Evolutionary conservation across 2,797 vertebrate genomes (phyloP), one percentile per base, ranked within the genome.

Genomic region (Acanthurus lineatus): DNA sequence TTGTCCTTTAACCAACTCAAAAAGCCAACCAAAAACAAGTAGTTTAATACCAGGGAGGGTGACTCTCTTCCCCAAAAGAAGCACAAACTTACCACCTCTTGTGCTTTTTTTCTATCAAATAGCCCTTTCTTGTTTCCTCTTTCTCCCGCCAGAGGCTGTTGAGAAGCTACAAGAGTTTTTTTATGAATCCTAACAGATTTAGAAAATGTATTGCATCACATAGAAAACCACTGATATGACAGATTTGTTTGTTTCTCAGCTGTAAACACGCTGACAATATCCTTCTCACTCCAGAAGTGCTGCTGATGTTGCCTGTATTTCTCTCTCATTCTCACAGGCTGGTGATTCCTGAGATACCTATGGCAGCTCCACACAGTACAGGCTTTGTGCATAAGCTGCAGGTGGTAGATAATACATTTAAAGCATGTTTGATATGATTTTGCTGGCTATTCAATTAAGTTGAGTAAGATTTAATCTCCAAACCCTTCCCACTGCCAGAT

Each of bases 401-500:
- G 61, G 49, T 69, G 57, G 45, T 45, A 52, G 65, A 57, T 78
- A 78, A 77, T 86, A 79, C 35, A 81, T 83, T 60, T 69, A 42
- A 72, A 74, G 52, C 47, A 49, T 72, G 62, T 76, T 83, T 81
- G 53, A 84, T 79, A 58, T 66, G 25, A 79, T 61, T 79, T 68
- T 51, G 32, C 58, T 25, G 48, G 32, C 19, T 28, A 56, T 71
- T 83, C 61, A 71, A 40, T 76, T 73, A 58, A 59, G 32, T 62
- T 57, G 54, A 82, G 48, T 56, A 47, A 71, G 76, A 79, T 67
- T 74, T 53, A 7, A 76, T 82, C 73, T 83, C 2, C 19, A 47
- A 73, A 74, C 38, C 16, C 20, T 54, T 74, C 57, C 49, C 4
- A 44, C 52, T 59, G 72, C 9, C 49, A 63, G 53, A 76, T 70